Percentiles rank a stretch among this genome's conserved stretches.
Conservation (phyloP, 2,797 vertebrate species). For the Heterohyrax brucei region DNA sequence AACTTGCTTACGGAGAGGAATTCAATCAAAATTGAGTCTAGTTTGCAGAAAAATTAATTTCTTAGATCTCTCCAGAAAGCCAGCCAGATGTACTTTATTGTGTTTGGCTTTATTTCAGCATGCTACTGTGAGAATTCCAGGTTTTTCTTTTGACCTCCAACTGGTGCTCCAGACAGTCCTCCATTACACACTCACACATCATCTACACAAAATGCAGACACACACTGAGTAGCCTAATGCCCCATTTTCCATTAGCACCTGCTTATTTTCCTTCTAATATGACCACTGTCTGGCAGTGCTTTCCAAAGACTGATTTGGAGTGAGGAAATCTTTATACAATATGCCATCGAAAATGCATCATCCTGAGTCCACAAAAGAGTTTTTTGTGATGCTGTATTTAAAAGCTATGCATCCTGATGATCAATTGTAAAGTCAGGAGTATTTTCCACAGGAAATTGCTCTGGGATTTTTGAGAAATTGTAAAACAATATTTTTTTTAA, state of each 20-base stretch:
- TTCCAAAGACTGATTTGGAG: constrained; percentile 15
- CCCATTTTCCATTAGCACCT: constrained; percentile 2
- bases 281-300: background rate
- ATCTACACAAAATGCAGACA: background rate
- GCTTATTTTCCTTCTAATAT: background rate
- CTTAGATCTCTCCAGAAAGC: constrained; percentile 78
- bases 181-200: constrained; percentile 11
- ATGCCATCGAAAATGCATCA: background rate
- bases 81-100: constrained; percentile 79
- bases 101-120: constrained; percentile 78
- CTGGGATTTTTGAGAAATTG: constrained; percentile 31
- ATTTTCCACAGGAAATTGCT: constrained; percentile 33
- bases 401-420: background rate
- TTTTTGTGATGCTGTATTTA: background rate
- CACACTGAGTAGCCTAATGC: background rate
- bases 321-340: constrained; percentile 20
- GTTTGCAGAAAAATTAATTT: constrained; percentile 81
- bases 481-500: background rate
- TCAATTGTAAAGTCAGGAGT: constrained; percentile 6
- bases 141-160: constrained; percentile 70
- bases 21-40: constrained; percentile 80
- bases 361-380: background rate
- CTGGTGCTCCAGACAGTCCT: background rate
- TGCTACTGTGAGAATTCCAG: constrained; percentile 68
- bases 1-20: constrained; percentile 74